Conservation (phyloP, 2,888 invertebrate species). For the Rhyacophila evoluta region DNA sequence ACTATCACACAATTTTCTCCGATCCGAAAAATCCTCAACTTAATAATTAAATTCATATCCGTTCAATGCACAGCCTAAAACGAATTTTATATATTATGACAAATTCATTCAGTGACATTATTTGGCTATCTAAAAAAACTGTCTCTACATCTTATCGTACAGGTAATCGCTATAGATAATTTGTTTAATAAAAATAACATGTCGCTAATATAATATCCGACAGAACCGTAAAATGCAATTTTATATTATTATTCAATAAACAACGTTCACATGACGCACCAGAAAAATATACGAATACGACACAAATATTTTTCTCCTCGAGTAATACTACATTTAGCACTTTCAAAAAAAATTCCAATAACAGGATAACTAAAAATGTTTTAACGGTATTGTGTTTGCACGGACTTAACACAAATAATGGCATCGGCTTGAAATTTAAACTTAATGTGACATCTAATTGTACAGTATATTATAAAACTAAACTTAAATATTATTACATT, state of each 20-base stretch:
- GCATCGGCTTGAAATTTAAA: not conserved
- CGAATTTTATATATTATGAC: not conserved
- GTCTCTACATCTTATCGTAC: not conserved
- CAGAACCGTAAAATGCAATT: not conserved
- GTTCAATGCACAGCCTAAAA: constrained; percentile 29
- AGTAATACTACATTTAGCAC: not conserved
- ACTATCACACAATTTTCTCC: not conserved
- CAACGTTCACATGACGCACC: constrained; percentile 3
- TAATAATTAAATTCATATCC: not conserved
- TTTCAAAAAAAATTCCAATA: not conserved
- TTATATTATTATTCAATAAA: not conserved
- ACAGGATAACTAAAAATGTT: not conserved
- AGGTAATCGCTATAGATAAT: not conserved
- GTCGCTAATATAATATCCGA: not conserved
- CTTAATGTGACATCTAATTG: not conserved
- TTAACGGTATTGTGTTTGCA: not conserved
- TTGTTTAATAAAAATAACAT: not conserved
- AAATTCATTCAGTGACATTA: not conserved
- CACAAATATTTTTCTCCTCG: not conserved
- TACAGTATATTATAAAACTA: not conserved
- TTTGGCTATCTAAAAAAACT: constrained; percentile 9
- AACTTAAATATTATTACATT: not conserved
- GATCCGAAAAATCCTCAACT: not conserved
- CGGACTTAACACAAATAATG: not conserved
- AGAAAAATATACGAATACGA: constrained; percentile 4